Base-by-base conservation (phyloP, 1,140 invertebrate species). In the Caenorhabditis latens region DNA sequence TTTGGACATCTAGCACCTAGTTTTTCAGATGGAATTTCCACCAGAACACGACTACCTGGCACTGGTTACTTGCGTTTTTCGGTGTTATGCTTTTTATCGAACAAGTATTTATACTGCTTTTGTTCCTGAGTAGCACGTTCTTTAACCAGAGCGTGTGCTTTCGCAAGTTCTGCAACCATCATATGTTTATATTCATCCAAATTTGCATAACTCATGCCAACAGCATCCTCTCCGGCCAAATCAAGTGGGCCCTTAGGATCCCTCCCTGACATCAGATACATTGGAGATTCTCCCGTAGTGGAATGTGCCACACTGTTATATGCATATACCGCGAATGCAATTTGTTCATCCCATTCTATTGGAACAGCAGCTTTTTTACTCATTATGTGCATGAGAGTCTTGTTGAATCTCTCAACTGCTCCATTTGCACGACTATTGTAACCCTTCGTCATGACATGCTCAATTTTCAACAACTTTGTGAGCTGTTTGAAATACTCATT, bases 391-490 rank as follows among this genome's bases (percentile, higher is more conserved):
- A 24, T 19, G 0, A 83, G 9, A 50, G 85, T 79, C 21, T 55
- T 43, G n/a, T 86, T 86, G 21, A 86, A 65, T 61, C 85, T 79
- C 57, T 86, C 71, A 6, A 65, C 65, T 11, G 13, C 19, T 13
- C 85, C 85, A 55, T 86, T 86, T 11, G 61, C 85, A 61, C 85
- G 24, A 50, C 63, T 53, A 40, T 86, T 71, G 48, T 86, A 86
- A 14, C 65, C 53, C 21, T 50, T 75, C 5, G 85, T 86, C 40
- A 21, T 57, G 4, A 57, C 21, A 48, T 65, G 46, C 7, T 58
- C 65, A 7, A 86, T 86, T 0, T 42, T 16, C 43, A 50, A 16
- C 85, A 79, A 9, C 19, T 58, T 55, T 40, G 61, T 43, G 40
- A 75, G 32, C 21, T 46, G 9, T 24, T 67, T 48, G 24, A 79